Conservation (phyloP, 2,113 vertebrate genomes). For the Carollia perspicillata region DNA sequence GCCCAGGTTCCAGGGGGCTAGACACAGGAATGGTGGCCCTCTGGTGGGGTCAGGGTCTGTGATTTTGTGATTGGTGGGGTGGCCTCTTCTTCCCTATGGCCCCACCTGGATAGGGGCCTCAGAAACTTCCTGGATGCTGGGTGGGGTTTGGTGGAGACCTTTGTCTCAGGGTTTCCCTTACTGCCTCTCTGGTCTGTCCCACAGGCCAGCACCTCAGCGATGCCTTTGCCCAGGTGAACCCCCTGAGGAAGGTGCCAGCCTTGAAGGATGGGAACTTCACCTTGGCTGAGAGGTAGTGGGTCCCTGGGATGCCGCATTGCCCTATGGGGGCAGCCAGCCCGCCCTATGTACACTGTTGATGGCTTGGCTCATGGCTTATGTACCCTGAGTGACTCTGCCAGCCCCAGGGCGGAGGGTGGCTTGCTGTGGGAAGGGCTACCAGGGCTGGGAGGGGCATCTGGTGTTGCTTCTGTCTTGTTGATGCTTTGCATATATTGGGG, state of each 20-base stretch:
- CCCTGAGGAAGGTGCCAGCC: conserved; percentile 86
- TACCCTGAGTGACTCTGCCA: neutral
- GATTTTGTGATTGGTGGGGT: neutral
- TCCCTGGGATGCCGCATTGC: neutral
- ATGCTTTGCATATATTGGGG: neutral
- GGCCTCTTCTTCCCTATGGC: neutral
- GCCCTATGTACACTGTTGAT: neutral
- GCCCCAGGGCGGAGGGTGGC: neutral
- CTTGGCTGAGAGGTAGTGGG: conserved; percentile 89
- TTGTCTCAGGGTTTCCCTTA: neutral
- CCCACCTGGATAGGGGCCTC: neutral
- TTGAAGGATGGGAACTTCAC: conserved; percentile 91
- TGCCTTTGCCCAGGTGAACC: conserved; percentile 85
- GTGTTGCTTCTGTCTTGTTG: neutral
- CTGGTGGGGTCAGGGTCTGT: neutral
- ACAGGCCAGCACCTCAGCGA: conserved; percentile 85
- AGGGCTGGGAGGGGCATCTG: neutral
- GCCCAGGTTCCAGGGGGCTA: neutral
- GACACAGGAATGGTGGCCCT: neutral
- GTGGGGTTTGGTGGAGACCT: neutral
- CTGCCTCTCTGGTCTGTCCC: neutral
- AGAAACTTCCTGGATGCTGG: neutral
- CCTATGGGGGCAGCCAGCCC: neutral
- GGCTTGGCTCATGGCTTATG: neutral
- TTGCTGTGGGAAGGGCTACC: neutral